phyloP scores from a whole-genome alignment of 1,140 invertebrate species.

The Wasmannia auropunctata region DNA sequence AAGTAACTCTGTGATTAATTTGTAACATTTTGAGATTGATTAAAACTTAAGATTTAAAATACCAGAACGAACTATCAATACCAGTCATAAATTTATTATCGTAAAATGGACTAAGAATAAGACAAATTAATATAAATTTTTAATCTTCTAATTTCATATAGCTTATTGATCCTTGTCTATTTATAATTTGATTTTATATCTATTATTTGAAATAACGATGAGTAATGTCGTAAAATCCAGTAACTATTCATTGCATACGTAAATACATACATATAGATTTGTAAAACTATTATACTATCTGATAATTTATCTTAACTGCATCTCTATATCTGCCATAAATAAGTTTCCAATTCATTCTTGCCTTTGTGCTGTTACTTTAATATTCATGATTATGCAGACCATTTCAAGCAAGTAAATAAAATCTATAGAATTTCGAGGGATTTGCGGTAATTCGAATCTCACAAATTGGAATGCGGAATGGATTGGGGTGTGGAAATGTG shows the following conservation, averaged over 20 bases:
- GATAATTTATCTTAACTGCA: background rate
- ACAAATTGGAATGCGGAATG: constrained; percentile 14
- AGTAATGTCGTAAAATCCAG: background rate
- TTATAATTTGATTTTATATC: background rate
- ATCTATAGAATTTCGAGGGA: constrained; percentile 15
- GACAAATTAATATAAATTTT: no score
- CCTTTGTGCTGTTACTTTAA: background rate
- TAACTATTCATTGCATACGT: background rate
- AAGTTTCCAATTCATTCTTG: background rate
- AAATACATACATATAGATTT: no score
- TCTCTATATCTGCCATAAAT: background rate
- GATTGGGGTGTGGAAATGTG: background rate
- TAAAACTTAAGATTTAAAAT: no score
- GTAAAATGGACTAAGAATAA: no score
- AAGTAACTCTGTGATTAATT: no score
- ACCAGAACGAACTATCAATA: no score
- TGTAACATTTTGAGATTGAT: no score
- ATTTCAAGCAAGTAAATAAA: constrained; percentile 1
- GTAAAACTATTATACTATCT: background rate
- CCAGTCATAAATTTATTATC: no score
- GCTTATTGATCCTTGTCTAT: background rate
- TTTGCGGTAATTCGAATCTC: constrained; percentile 13
- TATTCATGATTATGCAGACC: background rate
- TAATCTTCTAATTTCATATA: background rate
- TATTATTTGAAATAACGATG: background rate